phyloP scores from a whole-genome alignment of 2,888 invertebrate species.

The Alviniconcha strummeri region DNA sequence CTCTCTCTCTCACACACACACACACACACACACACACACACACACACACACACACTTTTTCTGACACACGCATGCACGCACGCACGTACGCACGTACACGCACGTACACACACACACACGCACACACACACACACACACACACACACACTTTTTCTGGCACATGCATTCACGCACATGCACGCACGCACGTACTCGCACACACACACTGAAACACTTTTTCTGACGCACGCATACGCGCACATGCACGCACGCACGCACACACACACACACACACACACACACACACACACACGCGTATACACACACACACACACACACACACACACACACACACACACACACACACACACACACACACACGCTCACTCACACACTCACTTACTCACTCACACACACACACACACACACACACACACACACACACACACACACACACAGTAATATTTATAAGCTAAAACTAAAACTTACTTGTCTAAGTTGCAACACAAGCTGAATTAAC shows the following conservation, averaged over 20 bases:
- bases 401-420: conserved; percentile 2
- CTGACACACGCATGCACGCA: neutral
- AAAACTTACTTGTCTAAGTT: too few species aligned
- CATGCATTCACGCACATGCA: neutral
- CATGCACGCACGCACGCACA: neutral
- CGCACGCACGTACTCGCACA: neutral
- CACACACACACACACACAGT: neutral
- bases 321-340: neutral
- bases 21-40: conserved; percentile 6
- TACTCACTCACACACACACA: neutral
- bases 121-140: neutral
- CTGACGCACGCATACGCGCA: conserved; percentile 6
- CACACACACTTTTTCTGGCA: neutral
- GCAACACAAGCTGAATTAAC: too few species aligned
- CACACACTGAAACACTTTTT: conserved; percentile 10
- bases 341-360: conserved; percentile 2
- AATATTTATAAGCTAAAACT: too few species aligned
- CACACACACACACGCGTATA: neutral
- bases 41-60: neutral
- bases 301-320: conserved; percentile 1
- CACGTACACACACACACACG: neutral
- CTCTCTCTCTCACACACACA: neutral
- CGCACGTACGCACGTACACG: neutral
- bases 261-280: neutral
- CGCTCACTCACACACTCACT: neutral